phyloP scores from a whole-genome alignment of 2,888 invertebrate species.

The Ochlodes sylvanus region DNA sequence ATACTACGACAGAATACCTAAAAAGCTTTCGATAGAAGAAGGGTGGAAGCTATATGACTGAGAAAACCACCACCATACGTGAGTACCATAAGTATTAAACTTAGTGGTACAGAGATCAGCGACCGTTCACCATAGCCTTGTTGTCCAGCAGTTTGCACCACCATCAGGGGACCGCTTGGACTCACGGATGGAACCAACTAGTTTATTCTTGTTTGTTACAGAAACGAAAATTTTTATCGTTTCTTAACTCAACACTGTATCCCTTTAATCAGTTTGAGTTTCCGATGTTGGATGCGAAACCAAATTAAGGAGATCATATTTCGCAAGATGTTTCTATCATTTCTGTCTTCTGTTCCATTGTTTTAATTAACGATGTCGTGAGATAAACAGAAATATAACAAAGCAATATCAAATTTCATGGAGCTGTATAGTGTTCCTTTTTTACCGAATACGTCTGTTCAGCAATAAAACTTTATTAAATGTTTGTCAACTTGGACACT shows the following conservation, averaged over 20 bases:
- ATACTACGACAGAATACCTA: no score
- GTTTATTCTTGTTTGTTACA: not conserved
- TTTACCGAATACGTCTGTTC: not conserved
- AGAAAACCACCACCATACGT: no score
- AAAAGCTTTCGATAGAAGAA: no score
- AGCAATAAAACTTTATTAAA: not conserved
- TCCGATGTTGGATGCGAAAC: slow-evolving; percentile 74
- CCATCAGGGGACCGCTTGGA: no score
- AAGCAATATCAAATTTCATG: slow-evolving; percentile 10
- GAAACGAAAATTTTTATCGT: not conserved
- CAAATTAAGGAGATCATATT: slow-evolving; percentile 80
- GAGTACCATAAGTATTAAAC: no score
- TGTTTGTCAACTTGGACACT: no score
- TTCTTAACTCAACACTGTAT: slow-evolving; percentile 10
- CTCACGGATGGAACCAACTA: no score
- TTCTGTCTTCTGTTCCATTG: slow-evolving; percentile 27
- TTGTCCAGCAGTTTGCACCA: no score
- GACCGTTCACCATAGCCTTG: no score
- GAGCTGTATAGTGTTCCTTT: not conserved
- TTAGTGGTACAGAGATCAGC: no score
- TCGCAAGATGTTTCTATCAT: slow-evolving; percentile 62
- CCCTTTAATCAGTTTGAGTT: slow-evolving; percentile 72
- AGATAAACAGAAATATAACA: slow-evolving; percentile 12
- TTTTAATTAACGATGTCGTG: slow-evolving; percentile 34
- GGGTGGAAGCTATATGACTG: no score